Evolutionary conservation across 2,797 vertebrate genomes (phyloP).

Genomic region (Enteromius radiatus): DNA sequence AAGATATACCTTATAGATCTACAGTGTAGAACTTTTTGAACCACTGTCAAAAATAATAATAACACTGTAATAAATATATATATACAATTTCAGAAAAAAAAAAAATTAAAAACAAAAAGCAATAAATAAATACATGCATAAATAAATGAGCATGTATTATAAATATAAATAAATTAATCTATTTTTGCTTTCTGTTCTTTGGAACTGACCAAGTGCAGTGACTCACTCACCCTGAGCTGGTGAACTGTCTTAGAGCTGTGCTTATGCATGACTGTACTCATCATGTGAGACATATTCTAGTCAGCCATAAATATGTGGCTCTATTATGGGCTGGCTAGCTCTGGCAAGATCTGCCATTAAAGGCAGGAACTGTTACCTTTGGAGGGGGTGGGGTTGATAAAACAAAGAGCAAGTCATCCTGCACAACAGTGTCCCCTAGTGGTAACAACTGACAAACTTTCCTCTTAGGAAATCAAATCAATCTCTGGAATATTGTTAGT

Average conservation of each 20-base stretch:
- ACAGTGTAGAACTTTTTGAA: background rate
- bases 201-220: slow-evolving; percentile 5
- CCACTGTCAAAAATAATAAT: background rate
- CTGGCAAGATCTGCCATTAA: slow-evolving; percentile 39
- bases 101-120: background rate
- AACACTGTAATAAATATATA: too few species aligned
- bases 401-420: slow-evolving; percentile 55
- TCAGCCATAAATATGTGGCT: slow-evolving; percentile 30
- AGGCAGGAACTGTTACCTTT: slow-evolving; percentile 39
- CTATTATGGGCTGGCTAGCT: slow-evolving; percentile 16
- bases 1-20: background rate
- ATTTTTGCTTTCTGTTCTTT: slow-evolving; percentile 5
- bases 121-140: background rate
- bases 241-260: slow-evolving; percentile 16
- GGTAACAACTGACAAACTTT: slow-evolving; percentile 63
- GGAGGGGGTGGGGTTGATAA: slow-evolving; percentile 7
- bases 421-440: slow-evolving; percentile 74
- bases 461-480: slow-evolving; percentile 39
- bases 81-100: background rate
- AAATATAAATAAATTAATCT: background rate
- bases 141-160: background rate
- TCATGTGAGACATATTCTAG: slow-evolving; percentile 26
- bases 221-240: slow-evolving; percentile 27
- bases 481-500: slow-evolving; percentile 30
- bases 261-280: slow-evolving; percentile 39